These are phyloP conservation scores for Percopsis transmontana DNA, from an alignment of 2,113 vertebrate species.

Conservation along the genomic window DNA sequence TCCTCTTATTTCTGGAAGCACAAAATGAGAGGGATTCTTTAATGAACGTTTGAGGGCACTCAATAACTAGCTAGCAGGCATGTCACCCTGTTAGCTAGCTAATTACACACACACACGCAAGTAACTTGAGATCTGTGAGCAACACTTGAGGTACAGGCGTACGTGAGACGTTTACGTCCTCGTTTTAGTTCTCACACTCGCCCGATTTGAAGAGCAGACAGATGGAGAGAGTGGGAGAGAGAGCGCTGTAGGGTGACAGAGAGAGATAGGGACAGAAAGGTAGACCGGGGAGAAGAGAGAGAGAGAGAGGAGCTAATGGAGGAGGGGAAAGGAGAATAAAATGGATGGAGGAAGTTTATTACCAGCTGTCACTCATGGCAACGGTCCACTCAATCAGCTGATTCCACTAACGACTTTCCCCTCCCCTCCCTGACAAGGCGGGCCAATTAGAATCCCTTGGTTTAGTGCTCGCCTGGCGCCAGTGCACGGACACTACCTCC, in stretches of 20 bases:
- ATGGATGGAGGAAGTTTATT: neutral
- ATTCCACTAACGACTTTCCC: too few relatives aligned
- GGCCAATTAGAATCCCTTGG: too few relatives aligned
- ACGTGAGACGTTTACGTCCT: constrained; percentile 10
- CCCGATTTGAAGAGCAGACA: too few relatives aligned
- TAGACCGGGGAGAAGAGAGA: neutral
- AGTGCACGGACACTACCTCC: too few relatives aligned
- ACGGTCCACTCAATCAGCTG: too few relatives aligned
- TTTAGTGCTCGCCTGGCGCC: too few relatives aligned
- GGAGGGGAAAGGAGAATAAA: neutral
- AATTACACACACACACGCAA: neutral
- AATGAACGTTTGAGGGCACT: constrained; percentile 23
- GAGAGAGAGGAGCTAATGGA: neutral
- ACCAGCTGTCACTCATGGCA: too few relatives aligned
- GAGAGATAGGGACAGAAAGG: neutral
- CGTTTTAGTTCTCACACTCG: too few relatives aligned
- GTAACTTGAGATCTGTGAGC: neutral
- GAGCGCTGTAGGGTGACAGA: neutral
- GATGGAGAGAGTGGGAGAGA: neutral
- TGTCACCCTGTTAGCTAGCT: neutral
- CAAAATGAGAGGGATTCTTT: constrained; percentile 29
- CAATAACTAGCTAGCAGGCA: constrained; percentile 24
- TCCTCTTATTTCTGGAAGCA: neutral
- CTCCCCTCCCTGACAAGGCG: too few relatives aligned
- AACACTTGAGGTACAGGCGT: neutral